Evolutionary conservation across 2,113 vertebrate genomes (phyloP), one percentile per base, ranked within the genome.

Genomic region (Parus major): DNA sequence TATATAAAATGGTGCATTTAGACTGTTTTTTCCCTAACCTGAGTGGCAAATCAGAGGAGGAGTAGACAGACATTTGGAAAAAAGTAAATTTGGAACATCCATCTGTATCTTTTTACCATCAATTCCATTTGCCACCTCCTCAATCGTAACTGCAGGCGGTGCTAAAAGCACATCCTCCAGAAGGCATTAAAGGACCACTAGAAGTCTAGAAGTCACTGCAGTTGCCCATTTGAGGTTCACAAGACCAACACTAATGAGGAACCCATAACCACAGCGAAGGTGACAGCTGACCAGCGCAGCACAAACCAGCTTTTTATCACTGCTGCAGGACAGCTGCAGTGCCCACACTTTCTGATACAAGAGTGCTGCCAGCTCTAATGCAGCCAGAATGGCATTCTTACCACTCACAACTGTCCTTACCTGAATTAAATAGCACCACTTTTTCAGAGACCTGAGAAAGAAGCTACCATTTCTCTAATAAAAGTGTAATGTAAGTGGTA

Each of bases 71-170:
- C 6, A 70, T 66, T 47, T 42, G 44, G 25, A 52, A 35, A 41
- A 60, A 33, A 1, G 28, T n/a, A 52, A 9, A 3, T 75, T 55
- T 42, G 49, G 28, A 75, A 66, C 12, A 76, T n/a, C 29, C 7
- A 2, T 22, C 25, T 64, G 8, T 10, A 27, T 41, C 36, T 61
- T 78, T 69, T 56, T 33, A 44, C 36, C 0, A 0, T n/a, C 23
- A 46, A 9, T 78, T 76, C 47, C 50, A 36, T 18, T 66, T 66
- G 33, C 33, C 3, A 2, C 41, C 73, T 53, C 70, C 28, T 53
- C 2, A 13, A 49, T 22, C 0, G 0, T 39, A 49, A 10, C 63
- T 15, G 18, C 36, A 75, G 50, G 42, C 5, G 0, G 25, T 36
- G 44, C 57, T 90, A 28, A 75, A 88, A 84, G 24, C 24, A 5